Conservation (phyloP, 2,888 invertebrate genomes). For the Drosophila borborema region DNA sequence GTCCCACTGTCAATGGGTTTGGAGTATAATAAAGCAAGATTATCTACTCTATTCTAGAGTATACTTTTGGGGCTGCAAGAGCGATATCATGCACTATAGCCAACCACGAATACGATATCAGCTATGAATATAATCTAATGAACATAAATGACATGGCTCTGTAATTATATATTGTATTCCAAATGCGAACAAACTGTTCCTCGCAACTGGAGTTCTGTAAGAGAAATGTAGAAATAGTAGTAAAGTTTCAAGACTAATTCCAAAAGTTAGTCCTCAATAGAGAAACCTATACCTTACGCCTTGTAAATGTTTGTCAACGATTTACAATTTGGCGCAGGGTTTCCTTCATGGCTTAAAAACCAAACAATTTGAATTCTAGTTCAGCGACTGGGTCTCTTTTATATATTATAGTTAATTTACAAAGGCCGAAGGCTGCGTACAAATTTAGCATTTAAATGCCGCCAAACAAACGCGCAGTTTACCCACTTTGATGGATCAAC, state of each 20-base stretch:
- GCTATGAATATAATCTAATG: background rate
- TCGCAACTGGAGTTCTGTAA: no score
- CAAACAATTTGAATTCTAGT: slow-evolving; percentile 25
- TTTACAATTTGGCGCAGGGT: background rate
- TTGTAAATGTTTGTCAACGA: background rate
- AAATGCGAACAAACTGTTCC: background rate
- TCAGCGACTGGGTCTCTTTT: slow-evolving; percentile 31
- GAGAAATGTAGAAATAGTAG: no score
- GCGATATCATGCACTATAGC: slow-evolving; percentile 30
- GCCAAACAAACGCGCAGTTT: slow-evolving; percentile 8
- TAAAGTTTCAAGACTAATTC: no score
- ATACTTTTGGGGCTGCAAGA: slow-evolving; percentile 47
- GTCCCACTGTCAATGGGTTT: background rate
- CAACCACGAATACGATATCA: background rate
- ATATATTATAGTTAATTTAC: slow-evolving; percentile 75
- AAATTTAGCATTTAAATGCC: slow-evolving; percentile 50
- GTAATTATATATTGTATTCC: background rate
- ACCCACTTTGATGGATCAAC: slow-evolving; percentile 6
- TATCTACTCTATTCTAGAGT: slow-evolving; percentile 29
- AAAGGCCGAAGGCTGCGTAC: slow-evolving; percentile 64
- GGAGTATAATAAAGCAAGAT: background rate
- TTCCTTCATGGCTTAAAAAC: background rate
- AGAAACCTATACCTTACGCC: no score
- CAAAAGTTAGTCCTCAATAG: no score
- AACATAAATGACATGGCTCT: background rate